Percentiles rank a stretch among this genome's conserved stretches.
Conservation (phyloP, 2,888 invertebrate species). For the Ceriagrion tenellum region DNA sequence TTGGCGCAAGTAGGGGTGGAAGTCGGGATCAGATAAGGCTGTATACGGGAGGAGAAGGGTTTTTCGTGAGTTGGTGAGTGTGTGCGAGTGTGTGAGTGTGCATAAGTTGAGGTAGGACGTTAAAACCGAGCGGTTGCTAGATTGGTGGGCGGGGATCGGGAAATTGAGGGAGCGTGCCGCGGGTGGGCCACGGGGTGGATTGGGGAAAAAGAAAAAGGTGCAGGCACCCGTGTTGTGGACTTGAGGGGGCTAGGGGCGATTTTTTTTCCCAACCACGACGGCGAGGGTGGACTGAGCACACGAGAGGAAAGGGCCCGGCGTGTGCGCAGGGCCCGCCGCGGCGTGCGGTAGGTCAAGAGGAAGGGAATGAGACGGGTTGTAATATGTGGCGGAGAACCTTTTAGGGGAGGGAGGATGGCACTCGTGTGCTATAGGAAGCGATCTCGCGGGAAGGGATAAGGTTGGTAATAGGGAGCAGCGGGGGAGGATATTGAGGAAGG, state of each 20-base stretch:
- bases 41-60: not conserved
- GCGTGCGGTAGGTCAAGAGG: slow-evolving; percentile 58
- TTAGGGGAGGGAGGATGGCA: not conserved
- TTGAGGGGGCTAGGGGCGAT: not conserved
- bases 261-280: not conserved
- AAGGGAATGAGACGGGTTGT: not conserved
- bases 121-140: slow-evolving; percentile 40
- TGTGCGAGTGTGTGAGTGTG: too few species aligned
- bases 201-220: not conserved
- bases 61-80: slow-evolving; percentile 4
- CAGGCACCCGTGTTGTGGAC: not conserved
- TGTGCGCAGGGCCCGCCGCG: not conserved
- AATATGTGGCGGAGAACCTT: not conserved
- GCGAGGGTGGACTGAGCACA: slow-evolving; percentile 30
- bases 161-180: slow-evolving; percentile 50
- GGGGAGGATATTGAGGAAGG: slow-evolving; percentile 7
- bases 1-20: not conserved
- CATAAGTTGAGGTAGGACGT: slow-evolving; percentile 56
- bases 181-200: not conserved
- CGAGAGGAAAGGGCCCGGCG: not conserved
- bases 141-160: slow-evolving; percentile 53
- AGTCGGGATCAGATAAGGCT: slow-evolving; percentile 48
- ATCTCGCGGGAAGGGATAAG: not conserved
- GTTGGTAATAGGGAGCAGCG: slow-evolving; percentile 15
- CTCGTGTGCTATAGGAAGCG: slow-evolving; percentile 26